phyloP scores from a whole-genome alignment of 2,888 invertebrate species.

The Heteromurus nitidus region DNA sequence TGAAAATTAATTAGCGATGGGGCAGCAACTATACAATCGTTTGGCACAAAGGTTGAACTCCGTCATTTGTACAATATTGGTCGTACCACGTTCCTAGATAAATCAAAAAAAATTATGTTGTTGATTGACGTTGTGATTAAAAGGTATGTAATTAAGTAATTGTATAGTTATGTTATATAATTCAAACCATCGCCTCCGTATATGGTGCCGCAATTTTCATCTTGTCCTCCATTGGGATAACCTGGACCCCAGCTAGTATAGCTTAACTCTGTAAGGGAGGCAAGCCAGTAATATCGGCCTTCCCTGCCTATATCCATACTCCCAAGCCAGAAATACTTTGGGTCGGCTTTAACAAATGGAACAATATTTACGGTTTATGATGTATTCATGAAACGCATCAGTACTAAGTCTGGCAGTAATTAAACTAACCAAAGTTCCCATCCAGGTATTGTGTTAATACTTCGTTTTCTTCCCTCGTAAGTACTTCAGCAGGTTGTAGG shows the following conservation, averaged over 20 bases:
- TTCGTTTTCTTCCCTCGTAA: constrained; percentile 20
- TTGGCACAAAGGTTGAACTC: constrained; percentile 49
- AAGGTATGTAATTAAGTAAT: no score
- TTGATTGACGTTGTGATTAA: no score
- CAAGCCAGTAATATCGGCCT: constrained; percentile 95
- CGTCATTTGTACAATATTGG: constrained; percentile 45
- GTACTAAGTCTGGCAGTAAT: neutral
- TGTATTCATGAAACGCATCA: neutral
- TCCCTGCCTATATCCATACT: constrained; percentile 88
- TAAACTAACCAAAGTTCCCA: constrained; percentile 42
- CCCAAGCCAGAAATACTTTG: constrained; percentile 82
- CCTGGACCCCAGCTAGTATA: constrained; percentile 75
- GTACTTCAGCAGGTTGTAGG: constrained; percentile 40
- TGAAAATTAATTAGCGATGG: neutral
- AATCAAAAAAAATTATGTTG: neutral
- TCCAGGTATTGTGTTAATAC: constrained; percentile 35
- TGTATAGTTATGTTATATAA: neutral
- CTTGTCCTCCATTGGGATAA: constrained; percentile 53
- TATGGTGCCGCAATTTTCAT: constrained; percentile 50
- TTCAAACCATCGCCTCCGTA: constrained; percentile 45
- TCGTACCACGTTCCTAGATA: constrained; percentile 45
- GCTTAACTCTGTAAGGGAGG: constrained; percentile 89
- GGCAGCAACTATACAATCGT: constrained; percentile 1
- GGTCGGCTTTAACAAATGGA: constrained; percentile 11
- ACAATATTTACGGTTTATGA: neutral